phyloP scores from a whole-genome alignment of 1,140 invertebrate species.

The Heliconius melpomene region DNA sequence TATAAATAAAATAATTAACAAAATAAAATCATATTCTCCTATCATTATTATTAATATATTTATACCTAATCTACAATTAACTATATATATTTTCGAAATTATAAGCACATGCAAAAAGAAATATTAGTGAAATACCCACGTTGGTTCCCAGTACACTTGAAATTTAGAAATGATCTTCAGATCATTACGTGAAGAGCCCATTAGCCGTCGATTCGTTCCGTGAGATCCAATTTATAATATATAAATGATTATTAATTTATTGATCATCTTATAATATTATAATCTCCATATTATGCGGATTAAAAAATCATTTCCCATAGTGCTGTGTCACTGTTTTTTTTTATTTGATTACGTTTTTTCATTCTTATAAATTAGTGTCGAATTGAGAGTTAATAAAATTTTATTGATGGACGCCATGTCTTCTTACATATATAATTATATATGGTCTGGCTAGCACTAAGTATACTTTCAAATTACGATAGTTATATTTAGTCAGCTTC shows the following conservation, averaged over 20 bases:
- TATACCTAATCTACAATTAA: no score
- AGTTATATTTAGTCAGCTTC: no score
- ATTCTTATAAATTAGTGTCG: not conserved
- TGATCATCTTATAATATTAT: conserved; percentile 1
- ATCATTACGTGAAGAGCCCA: not conserved
- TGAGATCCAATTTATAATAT: conserved; percentile 9
- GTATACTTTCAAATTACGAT: not conserved
- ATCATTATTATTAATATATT: no score
- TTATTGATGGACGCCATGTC: not conserved
- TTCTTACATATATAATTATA: not conserved
- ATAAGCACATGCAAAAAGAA: not conserved
- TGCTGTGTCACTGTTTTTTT: not conserved
- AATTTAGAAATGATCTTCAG: conserved; percentile 1
- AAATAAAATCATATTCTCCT: no score
- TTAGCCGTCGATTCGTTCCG: conserved; percentile 8
- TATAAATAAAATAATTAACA: no score
- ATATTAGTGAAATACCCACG: not conserved
- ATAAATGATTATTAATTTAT: conserved; percentile 1
- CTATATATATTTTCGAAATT: not conserved
- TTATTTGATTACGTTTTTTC: not conserved
- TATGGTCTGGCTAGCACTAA: not conserved
- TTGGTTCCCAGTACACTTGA: not conserved
- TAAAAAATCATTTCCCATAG: not conserved
- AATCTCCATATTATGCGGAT: conserved; percentile 6
- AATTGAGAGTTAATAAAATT: not conserved